phyloP scores from a whole-genome alignment of 2,113 vertebrate species.

The Corynorhinus townsendii region DNA sequence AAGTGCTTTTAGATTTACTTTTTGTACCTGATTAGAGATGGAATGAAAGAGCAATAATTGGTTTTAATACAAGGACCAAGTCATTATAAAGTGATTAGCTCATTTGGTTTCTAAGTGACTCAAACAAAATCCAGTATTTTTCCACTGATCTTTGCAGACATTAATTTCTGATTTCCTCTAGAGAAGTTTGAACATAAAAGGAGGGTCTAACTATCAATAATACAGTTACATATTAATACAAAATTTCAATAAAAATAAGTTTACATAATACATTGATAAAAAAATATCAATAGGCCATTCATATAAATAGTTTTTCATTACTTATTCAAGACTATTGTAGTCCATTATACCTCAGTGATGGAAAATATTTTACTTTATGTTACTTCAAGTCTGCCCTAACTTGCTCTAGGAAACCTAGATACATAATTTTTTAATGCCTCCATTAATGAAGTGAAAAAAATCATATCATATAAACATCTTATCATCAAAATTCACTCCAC shows the following conservation, averaged over 20 bases:
- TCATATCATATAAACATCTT: neutral
- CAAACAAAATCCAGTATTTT: neutral
- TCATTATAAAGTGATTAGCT: neutral
- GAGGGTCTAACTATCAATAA: neutral
- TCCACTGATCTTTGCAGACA: neutral
- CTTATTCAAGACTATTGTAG: neutral
- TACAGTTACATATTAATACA: neutral
- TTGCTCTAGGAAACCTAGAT: neutral
- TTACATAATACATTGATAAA: neutral
- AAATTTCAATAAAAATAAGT: neutral
- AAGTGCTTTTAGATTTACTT: neutral
- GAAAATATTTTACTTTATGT: constrained; percentile 20
- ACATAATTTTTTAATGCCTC: neutral
- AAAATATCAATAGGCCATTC: neutral
- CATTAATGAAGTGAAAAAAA: neutral
- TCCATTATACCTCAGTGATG: neutral
- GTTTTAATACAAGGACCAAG: neutral
- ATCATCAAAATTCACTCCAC: neutral
- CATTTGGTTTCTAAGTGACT: neutral
- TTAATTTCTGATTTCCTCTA: constrained; percentile 2
- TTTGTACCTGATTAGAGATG: neutral
- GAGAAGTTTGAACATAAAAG: neutral
- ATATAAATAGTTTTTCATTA: neutral
- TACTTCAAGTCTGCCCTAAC: neutral
- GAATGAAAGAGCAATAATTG: neutral